Base-by-base conservation (phyloP, 1,140 invertebrate species). In the Drosophila erecta region DNA sequence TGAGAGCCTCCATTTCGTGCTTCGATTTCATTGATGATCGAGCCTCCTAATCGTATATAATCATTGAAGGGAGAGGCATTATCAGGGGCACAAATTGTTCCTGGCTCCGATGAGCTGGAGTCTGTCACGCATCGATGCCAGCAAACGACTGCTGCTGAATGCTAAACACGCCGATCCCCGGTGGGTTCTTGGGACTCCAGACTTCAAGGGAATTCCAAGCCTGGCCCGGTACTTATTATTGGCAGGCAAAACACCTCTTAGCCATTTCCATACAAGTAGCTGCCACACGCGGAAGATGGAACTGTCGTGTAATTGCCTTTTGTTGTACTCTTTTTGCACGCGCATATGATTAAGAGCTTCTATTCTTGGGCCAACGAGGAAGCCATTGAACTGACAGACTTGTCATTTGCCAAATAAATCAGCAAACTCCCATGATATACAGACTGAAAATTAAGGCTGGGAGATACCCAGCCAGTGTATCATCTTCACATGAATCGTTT, bases 11-110 rank as follows among this genome's bases (percentile, higher is more conserved):
- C 56, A 30, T 40, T 69, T 24, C 64, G 61, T 76, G 74, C 24
- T 30, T 53, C 51, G 15, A 77, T 61, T 77, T 77, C 50, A 85
- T 74, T 74, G 62, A 74, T 81, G 81, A 81, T 81, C 85, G 73
- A 77, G 30, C 49, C 59, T 43, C 38, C 46, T 87, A 87, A 85
- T 86, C 59, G 71, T 33, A 65, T 58, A 64, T 66, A 81, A 85
- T 81, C 69, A 78, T 58, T 54, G 51, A 49, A 81, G 58, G 79
- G 66, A 79, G 47, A 70, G 56, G 59, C 81, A 70, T 56, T 66
- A 71, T 43, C 43, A 1, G 35, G 54, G 40, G 30, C 5, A 43
- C 27, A 57, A 77, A 47, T 22, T 51, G 50, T 43, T 46, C 40
- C 55, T 54, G 44, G n/a, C 50, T 40, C 47, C 27, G 27, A 17